These are phyloP conservation scores for Cavia porcellus DNA, from an alignment of 2,113 vertebrate species.

Conservation along the genomic window DNA sequence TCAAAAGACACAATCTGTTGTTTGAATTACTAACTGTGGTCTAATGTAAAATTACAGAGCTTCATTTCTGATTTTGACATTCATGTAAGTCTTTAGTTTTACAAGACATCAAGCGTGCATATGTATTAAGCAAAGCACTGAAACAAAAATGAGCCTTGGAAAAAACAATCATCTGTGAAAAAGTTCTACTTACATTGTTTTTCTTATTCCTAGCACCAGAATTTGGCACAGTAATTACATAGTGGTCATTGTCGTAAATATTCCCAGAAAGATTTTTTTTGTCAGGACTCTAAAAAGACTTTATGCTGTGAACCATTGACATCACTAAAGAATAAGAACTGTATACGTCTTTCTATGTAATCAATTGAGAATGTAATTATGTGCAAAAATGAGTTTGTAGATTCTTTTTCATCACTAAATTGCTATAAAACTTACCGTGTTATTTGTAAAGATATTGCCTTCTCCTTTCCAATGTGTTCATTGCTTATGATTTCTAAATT, in stretches of 20 bases:
- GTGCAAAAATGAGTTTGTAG: neutral
- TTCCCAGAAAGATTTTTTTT: neutral
- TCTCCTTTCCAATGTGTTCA: slow-evolving; percentile 17
- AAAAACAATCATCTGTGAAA: slow-evolving; percentile 16
- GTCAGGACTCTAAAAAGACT: neutral
- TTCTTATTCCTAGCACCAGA: neutral
- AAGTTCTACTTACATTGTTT: slow-evolving; percentile 40
- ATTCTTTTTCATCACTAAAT: slow-evolving; percentile 20
- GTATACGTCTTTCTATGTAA: neutral
- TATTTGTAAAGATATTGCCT: neutral
- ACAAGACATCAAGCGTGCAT: slow-evolving; percentile 3
- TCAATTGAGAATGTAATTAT: neutral
- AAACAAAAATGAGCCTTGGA: slow-evolving; percentile 51
- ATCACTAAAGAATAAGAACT: neutral
- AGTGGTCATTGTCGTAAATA: neutral
- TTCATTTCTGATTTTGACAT: slow-evolving; percentile 56
- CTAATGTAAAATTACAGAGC: slow-evolving; percentile 63
- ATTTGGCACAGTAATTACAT: neutral
- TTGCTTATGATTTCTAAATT: slow-evolving; percentile 6
- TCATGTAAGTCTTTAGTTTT: slow-evolving; percentile 55
- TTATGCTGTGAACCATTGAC: slow-evolving; percentile 10
- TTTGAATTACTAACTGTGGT: slow-evolving; percentile 1
- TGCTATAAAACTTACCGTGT: neutral
- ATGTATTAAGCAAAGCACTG: slow-evolving; percentile 28
- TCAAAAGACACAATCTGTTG: slow-evolving; percentile 49